These are phyloP conservation scores for Halictus ligatus DNA, from an alignment of 2,888 invertebrate genomes.

Conservation along the genomic window DNA sequence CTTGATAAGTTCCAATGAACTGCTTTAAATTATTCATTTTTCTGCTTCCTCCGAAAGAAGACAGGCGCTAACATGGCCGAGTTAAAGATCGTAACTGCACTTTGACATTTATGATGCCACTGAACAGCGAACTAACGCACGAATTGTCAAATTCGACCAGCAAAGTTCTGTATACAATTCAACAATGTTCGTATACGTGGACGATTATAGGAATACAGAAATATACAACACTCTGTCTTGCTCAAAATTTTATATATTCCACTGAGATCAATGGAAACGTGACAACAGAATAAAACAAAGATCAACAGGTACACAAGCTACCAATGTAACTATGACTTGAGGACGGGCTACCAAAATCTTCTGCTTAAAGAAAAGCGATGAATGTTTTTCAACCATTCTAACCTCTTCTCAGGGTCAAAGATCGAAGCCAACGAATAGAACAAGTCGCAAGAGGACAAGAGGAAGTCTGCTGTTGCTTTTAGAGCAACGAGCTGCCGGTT, in stretches of 20 bases:
- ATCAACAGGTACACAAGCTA: neutral
- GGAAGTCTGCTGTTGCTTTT: neutral
- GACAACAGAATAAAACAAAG: too few relatives aligned
- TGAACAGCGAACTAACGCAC: too few relatives aligned
- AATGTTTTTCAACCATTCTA: neutral
- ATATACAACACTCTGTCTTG: too few relatives aligned
- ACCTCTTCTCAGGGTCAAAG: neutral
- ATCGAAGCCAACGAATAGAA: neutral
- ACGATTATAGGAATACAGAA: too few relatives aligned
- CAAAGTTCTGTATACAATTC: too few relatives aligned
- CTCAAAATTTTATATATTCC: too few relatives aligned
- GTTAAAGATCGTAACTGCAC: too few relatives aligned
- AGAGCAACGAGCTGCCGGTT: neutral
- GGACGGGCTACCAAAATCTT: neutral
- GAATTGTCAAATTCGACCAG: too few relatives aligned
- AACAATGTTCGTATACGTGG: too few relatives aligned
- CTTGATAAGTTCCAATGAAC: neutral
- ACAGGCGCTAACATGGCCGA: too few relatives aligned
- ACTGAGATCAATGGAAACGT: too few relatives aligned
- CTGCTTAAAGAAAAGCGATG: neutral
- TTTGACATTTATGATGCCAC: too few relatives aligned
- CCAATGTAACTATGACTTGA: neutral
- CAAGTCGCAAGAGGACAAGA: neutral
- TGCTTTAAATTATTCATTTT: neutral
- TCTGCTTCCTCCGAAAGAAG: neutral